Evolutionary conservation across 1,140 invertebrate species (phyloP).

Genomic region (Plutomurus gul): DNA sequence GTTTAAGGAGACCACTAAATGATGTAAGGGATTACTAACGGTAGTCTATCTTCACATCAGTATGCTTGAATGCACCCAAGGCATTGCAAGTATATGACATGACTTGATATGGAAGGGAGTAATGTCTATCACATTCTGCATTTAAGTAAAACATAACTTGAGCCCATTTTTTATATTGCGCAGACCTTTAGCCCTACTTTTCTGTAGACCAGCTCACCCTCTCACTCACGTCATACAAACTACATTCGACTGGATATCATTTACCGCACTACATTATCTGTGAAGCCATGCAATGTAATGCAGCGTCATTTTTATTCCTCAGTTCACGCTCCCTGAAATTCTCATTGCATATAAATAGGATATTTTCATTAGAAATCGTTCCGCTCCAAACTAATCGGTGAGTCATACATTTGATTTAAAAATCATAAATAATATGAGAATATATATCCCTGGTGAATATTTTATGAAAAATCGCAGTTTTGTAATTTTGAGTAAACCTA

Average conservation of each 20-base stretch:
- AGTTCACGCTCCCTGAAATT: background rate
- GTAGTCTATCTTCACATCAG: no score
- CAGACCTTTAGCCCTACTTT: background rate
- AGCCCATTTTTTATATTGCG: background rate
- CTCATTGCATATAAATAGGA: background rate
- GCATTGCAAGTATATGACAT: no score
- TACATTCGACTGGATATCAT: no score
- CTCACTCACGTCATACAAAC: no score
- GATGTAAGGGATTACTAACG: no score
- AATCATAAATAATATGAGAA: background rate
- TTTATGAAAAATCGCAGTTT: no score
- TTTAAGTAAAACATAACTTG: background rate
- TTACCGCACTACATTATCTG: background rate
- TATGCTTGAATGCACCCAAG: background rate
- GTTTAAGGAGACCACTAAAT: no score
- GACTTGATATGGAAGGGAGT: no score
- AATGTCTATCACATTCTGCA: background rate
- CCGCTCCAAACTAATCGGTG: background rate
- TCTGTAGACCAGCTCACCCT: no score
- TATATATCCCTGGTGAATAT: no score
- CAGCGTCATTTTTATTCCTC: background rate
- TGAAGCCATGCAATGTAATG: background rate
- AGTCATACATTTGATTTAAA: background rate
- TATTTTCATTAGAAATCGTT: background rate
- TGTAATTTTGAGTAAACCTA: no score